phyloP scores from a whole-genome alignment of 1,140 invertebrate species.

The Odontomachus brunneus region DNA sequence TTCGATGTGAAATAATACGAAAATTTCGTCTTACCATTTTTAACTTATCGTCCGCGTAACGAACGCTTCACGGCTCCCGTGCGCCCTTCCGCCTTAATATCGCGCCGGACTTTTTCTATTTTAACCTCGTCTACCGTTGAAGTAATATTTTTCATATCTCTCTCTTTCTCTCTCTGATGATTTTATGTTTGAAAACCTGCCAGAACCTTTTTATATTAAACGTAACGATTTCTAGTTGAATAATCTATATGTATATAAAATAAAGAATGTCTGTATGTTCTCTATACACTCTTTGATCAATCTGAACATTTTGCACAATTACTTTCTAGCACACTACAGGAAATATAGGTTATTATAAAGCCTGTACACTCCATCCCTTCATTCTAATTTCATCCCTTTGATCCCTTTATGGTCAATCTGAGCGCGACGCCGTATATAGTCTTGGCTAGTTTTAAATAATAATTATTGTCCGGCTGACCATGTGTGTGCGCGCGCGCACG shows the following conservation, averaged over 20 bases:
- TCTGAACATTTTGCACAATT: too few species aligned
- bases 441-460: slow-evolving; percentile 18
- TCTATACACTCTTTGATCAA: too few species aligned
- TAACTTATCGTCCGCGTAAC: slow-evolving; percentile 27
- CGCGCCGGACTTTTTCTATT: slow-evolving; percentile 13
- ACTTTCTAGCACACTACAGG: too few species aligned
- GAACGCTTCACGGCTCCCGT: slow-evolving; percentile 1
- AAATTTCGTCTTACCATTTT: slow-evolving; percentile 48
- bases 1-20: slow-evolving; percentile 47
- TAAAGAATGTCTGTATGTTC: too few species aligned
- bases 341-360: too few species aligned
- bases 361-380: too few species aligned
- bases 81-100: slow-evolving; percentile 4
- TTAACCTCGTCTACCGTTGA: not conserved
- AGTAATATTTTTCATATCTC: slow-evolving; percentile 1
- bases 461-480: not conserved
- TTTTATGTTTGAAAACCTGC: not conserved
- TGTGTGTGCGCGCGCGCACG: not conserved
- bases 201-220: not conserved
- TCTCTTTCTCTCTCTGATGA: too few species aligned
- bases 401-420: too few species aligned
- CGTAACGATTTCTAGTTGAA: not conserved
- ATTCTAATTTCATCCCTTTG: too few species aligned
- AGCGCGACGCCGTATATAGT: too few species aligned
- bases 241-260: too few species aligned